Conservation (phyloP, 2,888 invertebrate species). For the Cryptus armator region DNA sequence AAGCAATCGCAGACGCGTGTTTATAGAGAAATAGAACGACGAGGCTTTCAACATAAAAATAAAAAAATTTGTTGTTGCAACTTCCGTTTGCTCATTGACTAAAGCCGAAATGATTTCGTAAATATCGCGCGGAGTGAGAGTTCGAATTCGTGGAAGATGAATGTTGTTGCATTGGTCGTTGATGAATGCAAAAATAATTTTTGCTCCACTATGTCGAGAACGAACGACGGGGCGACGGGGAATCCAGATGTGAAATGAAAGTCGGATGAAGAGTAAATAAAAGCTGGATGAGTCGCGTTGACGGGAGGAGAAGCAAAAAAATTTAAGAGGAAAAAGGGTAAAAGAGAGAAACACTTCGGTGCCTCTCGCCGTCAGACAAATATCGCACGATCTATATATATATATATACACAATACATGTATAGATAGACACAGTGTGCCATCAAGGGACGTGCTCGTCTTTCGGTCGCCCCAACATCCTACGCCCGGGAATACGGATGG, state of each 20-base stretch:
- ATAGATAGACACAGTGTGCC: not conserved
- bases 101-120: not conserved
- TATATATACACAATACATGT: not conserved
- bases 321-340: not conserved
- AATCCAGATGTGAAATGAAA: not conserved
- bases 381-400: not conserved
- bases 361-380: not conserved
- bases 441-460: conserved; percentile 25
- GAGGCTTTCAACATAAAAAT: no score
- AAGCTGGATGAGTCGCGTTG: conserved; percentile 3
- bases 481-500: not conserved
- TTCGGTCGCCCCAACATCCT: not conserved
- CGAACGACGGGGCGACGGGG: not conserved
- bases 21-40: not conserved
- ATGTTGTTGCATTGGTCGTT: not conserved
- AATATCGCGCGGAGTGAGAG: not conserved
- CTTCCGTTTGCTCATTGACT: not conserved
- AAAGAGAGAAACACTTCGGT: not conserved
- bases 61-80: not conserved
- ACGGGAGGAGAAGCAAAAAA: conserved; percentile 13
- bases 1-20: not conserved
- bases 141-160: not conserved
- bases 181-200: conserved; percentile 3
- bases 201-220: not conserved
- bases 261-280: conserved; percentile 11